Evolutionary conservation across 2,888 invertebrate species (phyloP).

Genomic region (Chymomyza procnemis): DNA sequence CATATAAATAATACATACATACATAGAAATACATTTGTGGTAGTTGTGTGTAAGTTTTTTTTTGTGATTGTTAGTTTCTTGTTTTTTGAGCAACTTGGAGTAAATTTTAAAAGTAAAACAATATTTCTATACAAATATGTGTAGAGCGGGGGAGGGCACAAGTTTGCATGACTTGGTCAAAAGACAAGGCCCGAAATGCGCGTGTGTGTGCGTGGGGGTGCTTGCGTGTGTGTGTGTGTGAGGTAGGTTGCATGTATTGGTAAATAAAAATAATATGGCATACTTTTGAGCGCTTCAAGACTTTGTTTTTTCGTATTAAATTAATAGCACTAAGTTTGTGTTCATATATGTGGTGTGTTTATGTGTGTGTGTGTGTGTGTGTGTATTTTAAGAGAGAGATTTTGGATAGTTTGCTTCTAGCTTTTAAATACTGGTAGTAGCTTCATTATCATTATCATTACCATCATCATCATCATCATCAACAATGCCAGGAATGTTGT

Average conservation of each 20-base stretch:
- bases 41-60: conserved; percentile 39
- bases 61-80: conserved; percentile 14
- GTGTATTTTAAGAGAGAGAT: not conserved
- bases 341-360: conserved; percentile 13
- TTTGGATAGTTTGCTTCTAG: conserved; percentile 51
- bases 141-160: conserved; percentile 8
- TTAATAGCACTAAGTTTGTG: not conserved
- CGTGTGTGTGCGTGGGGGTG: conserved; percentile 11
- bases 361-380: conserved; percentile 9
- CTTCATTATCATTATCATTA: too few relatives aligned
- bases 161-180: conserved; percentile 60
- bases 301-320: not conserved
- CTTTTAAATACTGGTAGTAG: conserved; percentile 59
- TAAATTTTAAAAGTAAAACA: conserved; percentile 45
- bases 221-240: conserved; percentile 49
- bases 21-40: conserved; percentile 55
- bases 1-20: conserved; percentile 24
- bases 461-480: conserved; percentile 19
- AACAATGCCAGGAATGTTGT: conserved; percentile 70
- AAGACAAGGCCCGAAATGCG: conserved; percentile 42
- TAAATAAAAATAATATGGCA: conserved; percentile 62
- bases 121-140: conserved; percentile 23
- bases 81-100: conserved; percentile 65
- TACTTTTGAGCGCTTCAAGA: conserved; percentile 57
- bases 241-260: conserved; percentile 39